Base-by-base conservation (phyloP, 2,888 invertebrate genomes). In the Sinotaia quadrata region DNA sequence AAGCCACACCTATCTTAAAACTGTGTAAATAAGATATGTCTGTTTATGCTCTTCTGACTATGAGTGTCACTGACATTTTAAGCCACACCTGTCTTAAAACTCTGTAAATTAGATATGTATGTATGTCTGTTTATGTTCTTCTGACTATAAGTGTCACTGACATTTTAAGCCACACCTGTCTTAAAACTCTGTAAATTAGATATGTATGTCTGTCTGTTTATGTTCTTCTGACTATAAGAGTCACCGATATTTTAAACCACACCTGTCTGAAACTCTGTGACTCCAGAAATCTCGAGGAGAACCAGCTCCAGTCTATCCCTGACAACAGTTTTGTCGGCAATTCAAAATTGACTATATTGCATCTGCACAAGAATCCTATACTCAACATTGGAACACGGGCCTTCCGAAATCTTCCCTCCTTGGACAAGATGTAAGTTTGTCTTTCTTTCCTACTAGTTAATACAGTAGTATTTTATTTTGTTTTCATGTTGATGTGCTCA, bases 351-450 rank as follows among this genome's bases (percentile, higher is more conserved):
- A 90, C 92, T 75, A 91, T 93, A 47, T 90, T 97, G 49, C 95
- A 95, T 84, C 91, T 97, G 79, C 93, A 94, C 80, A 94, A 93
- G 75, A 96, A 96, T 91, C 95, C 95, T 33, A 90, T 95, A 67
- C 89, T 91, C 54, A 91, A 91, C 71, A 91, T 95, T 71, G 93
- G 93, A 84, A 89, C 90, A 36, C 91, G 91, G 78, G 93, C 94
- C 60, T 93, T 95, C 85, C 90, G 92, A 4, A 92, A 93, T 86
- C 92, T 96, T 86, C 92, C 94, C 74, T 91, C 90, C 87, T 92
- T 95, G 57, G 91, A 92, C 82, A 93, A 93, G 90, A 90, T 95
- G 94, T 94, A 90, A 92, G 94, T 76, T 0, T 21, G 4, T n/a
- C 1, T n/a, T n/a, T n/a, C 18, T 29, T 12, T 51, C n/a, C 4